These are phyloP conservation scores for Leptarthrus brevirostris DNA, from an alignment of 2,888 invertebrate genomes.

Conservation along the genomic window DNA sequence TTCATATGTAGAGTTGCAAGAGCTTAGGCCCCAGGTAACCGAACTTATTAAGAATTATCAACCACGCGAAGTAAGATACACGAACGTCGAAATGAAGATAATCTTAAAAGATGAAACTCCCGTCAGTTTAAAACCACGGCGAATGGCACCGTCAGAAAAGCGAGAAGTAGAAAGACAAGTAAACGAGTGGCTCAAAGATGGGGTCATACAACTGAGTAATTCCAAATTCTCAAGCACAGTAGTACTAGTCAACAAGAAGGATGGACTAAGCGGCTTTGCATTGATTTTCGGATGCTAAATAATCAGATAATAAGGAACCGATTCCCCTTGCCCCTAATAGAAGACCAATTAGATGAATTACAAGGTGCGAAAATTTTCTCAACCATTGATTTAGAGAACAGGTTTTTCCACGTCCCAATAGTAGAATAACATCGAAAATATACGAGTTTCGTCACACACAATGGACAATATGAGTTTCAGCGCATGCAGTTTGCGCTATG, in stretches of 20 bases:
- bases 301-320: conserved; percentile 58
- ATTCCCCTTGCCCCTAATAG: conserved; percentile 62
- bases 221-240: too few relatives aligned
- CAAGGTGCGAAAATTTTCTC: conserved; percentile 57
- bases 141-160: too few relatives aligned
- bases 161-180: too few relatives aligned
- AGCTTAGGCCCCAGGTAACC: too few relatives aligned
- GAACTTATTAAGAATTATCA: too few relatives aligned
- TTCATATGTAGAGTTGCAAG: too few relatives aligned
- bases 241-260: conserved; percentile 55
- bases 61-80: too few relatives aligned
- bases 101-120: too few relatives aligned
- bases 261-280: conserved; percentile 56
- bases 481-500: neutral
- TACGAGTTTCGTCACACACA: conserved; percentile 46
- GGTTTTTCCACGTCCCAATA: conserved; percentile 60
- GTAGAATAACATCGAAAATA: conserved; percentile 55
- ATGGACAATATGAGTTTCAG: conserved; percentile 11
- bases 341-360: conserved; percentile 60
- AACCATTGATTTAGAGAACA: conserved; percentile 59
- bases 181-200: too few relatives aligned
- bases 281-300: conserved; percentile 63
- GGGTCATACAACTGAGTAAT: too few relatives aligned
- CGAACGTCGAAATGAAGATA: too few relatives aligned
- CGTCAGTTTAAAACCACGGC: too few relatives aligned